Evolutionary conservation across 2,888 invertebrate species (phyloP), one percentile per base, ranked within the genome.

Genomic region (Zygaena filipendulae): DNA sequence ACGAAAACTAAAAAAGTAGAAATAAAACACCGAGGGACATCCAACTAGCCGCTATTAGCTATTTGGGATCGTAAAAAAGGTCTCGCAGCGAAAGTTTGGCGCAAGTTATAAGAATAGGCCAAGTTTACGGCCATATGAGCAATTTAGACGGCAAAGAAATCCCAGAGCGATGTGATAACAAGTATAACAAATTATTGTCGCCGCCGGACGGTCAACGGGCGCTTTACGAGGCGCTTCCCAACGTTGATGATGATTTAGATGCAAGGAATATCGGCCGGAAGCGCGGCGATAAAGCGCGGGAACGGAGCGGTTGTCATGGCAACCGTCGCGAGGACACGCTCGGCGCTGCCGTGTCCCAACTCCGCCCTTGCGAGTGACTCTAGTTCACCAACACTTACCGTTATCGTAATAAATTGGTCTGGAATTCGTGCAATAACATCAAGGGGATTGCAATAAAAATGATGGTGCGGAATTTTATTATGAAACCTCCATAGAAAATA

Each of bases 241-340:
- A 45, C 56, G 36, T 60, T 72, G 74, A 79, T 74, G 71, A 74
- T 77, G 77, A 77, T 77, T 74, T 75, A 75, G 70, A 69, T 71
- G 72, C 71, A 68, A 59, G 64, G 58, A 64, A 61, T 59, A 66
- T 63, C 55, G 59, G 59, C 47, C 68, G 69, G 68, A 70, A 67
- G 58, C 52, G 50, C 43, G 45, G 46, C 59, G 57, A 60, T 63
- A 59, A 59, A 59, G 53, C 56, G 59, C 59, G 59, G 59, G 49
- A 52, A 47, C 41, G 40, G 40, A 42, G 34, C 29, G 46, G 72
- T 75, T 49, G 52, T 53, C 58, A 63, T 71, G 56, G 56, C 53
- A 54, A 77, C 68, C n/a, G 39, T 32, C 33, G 24, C 4, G 42
- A 36, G 40, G 39, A 36, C 37, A 41, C 28, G 26, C 35, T 33